A percentile compares a stretch with the other conserved stretches of the same genome.
These are phyloP conservation scores for Ptilonorhynchus violaceus DNA, from an alignment of 2,113 vertebrate species.

Conservation along the genomic window DNA sequence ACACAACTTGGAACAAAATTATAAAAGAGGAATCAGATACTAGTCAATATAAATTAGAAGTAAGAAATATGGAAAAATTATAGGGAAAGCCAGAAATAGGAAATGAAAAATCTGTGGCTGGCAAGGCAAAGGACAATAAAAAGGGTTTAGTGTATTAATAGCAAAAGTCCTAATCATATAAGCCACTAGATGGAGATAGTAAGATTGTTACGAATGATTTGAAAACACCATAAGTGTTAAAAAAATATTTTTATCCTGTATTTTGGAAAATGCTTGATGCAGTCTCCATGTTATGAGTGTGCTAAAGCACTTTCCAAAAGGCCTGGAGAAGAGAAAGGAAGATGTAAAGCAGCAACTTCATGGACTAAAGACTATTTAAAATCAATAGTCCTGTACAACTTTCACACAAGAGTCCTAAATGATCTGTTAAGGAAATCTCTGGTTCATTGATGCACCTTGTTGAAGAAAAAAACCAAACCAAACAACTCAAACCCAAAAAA, in stretches of 20 bases:
- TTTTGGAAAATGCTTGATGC: neutral
- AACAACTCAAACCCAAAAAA: neutral
- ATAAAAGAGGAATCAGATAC: neutral
- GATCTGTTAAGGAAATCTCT: neutral
- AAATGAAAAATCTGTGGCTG: neutral
- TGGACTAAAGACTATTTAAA: neutral
- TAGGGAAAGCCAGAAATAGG: neutral
- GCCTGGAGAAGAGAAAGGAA: neutral
- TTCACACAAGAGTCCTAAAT: neutral
- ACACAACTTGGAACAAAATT: neutral
- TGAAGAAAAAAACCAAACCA: neutral
- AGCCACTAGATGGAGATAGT: constrained; percentile 68
- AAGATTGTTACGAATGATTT: neutral
- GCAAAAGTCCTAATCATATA: neutral
- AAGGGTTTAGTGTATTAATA: neutral
- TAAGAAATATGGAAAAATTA: neutral
- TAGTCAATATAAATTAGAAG: neutral
- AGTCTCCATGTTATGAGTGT: neutral
- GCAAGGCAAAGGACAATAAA: neutral
- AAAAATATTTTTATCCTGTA: neutral
- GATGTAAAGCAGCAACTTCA: neutral
- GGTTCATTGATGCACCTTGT: neutral
- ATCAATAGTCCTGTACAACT: neutral
- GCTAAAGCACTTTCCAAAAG: neutral
- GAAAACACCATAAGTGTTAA: neutral